phyloP scores from a whole-genome alignment of 2,888 invertebrate genomes.

The Melanophora roralis region DNA sequence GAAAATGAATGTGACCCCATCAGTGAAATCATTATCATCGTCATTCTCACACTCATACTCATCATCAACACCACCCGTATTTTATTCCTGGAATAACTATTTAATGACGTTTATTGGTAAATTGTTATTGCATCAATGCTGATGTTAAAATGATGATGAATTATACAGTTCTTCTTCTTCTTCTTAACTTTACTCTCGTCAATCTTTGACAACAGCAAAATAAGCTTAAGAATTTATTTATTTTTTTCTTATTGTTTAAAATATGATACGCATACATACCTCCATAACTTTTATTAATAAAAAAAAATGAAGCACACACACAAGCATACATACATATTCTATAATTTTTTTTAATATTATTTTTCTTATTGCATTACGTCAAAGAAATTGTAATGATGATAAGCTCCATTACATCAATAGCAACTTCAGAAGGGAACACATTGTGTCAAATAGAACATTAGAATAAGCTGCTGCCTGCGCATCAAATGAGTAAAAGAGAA shows the following conservation, averaged over 20 bases:
- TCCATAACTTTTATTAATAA: neutral
- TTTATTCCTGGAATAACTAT: constrained; percentile 45
- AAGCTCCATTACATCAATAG: neutral
- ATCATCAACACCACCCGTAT: constrained; percentile 4
- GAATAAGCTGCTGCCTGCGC: neutral
- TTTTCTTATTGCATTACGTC: constrained; percentile 23
- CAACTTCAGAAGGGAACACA: constrained; percentile 1
- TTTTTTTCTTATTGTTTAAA: constrained; percentile 15
- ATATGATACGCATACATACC: constrained; percentile 19
- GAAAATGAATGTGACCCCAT: constrained; percentile 1
- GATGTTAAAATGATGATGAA: constrained; percentile 73
- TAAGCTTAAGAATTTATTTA: constrained; percentile 17
- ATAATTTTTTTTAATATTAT: constrained; percentile 10
- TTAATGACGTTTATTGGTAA: constrained; percentile 67
- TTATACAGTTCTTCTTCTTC: constrained; percentile 42
- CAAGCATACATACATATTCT: neutral
- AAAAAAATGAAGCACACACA: neutral
- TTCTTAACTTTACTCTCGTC: constrained; percentile 25
- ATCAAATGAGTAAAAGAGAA: constrained; percentile 2
- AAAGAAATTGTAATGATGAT: neutral
- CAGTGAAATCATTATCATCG: constrained; percentile 46
- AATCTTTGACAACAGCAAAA: constrained; percentile 26
- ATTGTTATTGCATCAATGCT: constrained; percentile 66
- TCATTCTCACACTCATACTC: neutral
- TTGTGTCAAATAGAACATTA: neutral